Conservation (phyloP, 2,888 invertebrate genomes). For the Pollenia amentaria region DNA sequence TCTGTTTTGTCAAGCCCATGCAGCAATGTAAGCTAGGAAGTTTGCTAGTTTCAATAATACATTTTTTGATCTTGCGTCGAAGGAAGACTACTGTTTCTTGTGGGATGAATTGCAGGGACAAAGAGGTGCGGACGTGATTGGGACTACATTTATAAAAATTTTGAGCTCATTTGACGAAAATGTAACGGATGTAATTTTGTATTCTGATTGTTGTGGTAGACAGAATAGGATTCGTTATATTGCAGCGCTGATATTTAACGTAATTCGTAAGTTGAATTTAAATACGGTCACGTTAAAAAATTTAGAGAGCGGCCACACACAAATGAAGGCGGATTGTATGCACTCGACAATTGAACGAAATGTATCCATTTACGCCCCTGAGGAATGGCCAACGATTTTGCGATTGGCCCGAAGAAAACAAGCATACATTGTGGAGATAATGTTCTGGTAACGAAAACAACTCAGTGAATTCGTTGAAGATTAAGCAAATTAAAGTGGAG, state of each 20-base stretch:
- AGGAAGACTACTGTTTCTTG: no score
- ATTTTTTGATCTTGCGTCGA: no score
- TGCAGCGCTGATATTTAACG: no score
- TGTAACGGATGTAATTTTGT: no score
- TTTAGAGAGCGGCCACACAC: constrained; percentile 24
- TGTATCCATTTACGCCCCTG: constrained; percentile 14
- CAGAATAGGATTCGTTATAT: no score
- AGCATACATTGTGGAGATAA: constrained; percentile 39
- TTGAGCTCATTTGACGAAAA: no score
- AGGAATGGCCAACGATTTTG: constrained; percentile 17
- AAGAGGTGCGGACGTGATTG: no score
- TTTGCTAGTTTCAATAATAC: background rate
- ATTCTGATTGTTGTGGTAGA: no score
- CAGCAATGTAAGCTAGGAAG: constrained; percentile 6
- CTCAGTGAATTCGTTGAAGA: constrained; percentile 28
- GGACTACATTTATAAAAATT: no score
- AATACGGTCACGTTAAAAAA: constrained; percentile 25
- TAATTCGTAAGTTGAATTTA: no score
- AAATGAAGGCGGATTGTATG: constrained; percentile 19
- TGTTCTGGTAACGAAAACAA: constrained; percentile 45
- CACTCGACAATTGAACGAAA: constrained; percentile 30
- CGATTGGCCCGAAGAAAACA: constrained; percentile 25
- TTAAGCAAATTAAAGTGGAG: no score
- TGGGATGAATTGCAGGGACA: no score
- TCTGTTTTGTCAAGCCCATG: constrained; percentile 21